Evolutionary conservation across 2,797 vertebrate genomes (phyloP).

Genomic region (Glyptemys insculpta): DNA sequence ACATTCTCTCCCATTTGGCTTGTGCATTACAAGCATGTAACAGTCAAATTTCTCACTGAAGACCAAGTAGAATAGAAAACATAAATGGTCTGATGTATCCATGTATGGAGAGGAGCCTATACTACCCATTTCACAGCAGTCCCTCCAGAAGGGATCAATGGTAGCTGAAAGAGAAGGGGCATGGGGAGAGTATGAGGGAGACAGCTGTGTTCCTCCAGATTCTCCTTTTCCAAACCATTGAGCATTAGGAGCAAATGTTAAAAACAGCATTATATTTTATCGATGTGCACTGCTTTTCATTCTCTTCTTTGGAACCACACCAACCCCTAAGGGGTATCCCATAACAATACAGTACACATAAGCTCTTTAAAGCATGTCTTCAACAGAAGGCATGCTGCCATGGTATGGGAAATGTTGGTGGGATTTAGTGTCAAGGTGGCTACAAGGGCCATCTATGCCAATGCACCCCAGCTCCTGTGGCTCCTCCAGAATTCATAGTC

Average conservation of each 20-base stretch:
- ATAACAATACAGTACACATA: background rate
- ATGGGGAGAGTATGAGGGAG: background rate
- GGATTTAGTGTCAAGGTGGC: background rate
- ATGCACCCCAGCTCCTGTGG: background rate
- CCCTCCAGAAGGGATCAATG: background rate
- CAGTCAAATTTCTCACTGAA: background rate
- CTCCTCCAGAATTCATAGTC: background rate
- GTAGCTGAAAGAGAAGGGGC: background rate
- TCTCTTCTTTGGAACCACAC: background rate
- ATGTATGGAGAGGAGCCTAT: background rate
- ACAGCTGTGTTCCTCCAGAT: background rate
- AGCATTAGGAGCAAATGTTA: no score
- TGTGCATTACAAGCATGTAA: background rate
- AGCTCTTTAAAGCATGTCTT: background rate
- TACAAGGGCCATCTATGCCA: background rate
- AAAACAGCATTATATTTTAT: background rate
- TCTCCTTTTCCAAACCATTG: background rate
- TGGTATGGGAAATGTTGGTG: background rate
- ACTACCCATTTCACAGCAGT: background rate
- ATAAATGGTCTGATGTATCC: background rate
- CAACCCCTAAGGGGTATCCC: background rate
- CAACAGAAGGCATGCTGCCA: background rate
- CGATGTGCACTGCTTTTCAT: background rate
- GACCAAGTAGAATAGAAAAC: background rate
- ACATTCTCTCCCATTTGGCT: accelerated